These are phyloP conservation scores for Hesperophylax magnus DNA, from an alignment of 1,140 invertebrate genomes.

Conservation along the genomic window DNA sequence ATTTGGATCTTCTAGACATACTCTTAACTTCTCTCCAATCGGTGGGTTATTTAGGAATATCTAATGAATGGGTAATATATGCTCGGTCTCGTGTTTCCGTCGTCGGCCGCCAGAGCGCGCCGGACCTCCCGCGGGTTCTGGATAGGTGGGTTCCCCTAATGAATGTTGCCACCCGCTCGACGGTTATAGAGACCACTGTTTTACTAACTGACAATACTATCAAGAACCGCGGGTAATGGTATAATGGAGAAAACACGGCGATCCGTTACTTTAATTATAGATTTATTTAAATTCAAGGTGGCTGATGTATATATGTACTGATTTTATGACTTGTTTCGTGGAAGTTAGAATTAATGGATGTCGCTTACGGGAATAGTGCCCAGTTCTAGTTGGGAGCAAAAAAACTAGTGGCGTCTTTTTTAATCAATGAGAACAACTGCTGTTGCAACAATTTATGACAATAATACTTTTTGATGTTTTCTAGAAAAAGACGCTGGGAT, in stretches of 20 bases:
- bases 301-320: not conserved
- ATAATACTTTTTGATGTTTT: no score
- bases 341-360: no score
- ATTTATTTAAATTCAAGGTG: constrained; percentile 11
- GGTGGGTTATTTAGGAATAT: not conserved
- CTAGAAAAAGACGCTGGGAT: no score
- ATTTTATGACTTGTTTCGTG: not conserved
- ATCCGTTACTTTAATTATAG: constrained; percentile 6
- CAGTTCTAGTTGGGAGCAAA: no score
- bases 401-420: no score
- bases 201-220: not conserved
- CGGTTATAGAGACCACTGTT: not conserved
- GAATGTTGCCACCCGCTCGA: constrained; percentile 10
- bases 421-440: no score
- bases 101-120: not conserved
- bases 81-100: not conserved
- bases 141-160: not conserved
- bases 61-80: not conserved
- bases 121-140: constrained; percentile 15
- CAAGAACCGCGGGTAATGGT: not conserved
- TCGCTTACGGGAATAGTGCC: no score
- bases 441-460: no score
- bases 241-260: not conserved
- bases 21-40: no score
- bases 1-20: no score